phyloP scores from a whole-genome alignment of 2,888 invertebrate species.

The Coleophora flavipennella region DNA sequence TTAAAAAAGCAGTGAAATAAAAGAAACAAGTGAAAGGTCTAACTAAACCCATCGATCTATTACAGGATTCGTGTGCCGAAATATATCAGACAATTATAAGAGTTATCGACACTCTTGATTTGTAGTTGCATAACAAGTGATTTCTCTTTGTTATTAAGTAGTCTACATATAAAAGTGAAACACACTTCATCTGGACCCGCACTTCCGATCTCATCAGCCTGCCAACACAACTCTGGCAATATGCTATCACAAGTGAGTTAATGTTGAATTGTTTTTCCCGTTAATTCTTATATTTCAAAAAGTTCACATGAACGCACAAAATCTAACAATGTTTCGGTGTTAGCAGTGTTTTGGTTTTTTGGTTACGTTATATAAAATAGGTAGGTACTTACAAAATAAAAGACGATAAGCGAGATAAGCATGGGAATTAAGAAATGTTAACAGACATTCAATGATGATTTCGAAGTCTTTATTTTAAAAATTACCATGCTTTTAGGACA shows the following conservation, averaged over 20 bases:
- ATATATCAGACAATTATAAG: slow-evolving; percentile 18
- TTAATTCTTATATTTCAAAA: no score
- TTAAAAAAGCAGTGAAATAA: slow-evolving; percentile 9
- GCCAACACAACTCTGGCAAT: slow-evolving; percentile 15
- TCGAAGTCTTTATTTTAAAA: no score
- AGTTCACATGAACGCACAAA: no score
- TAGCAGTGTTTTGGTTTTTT: no score
- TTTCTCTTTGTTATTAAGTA: slow-evolving; percentile 30
- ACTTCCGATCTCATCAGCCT: slow-evolving; percentile 23
- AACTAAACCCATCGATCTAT: slow-evolving; percentile 19
- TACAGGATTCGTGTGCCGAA: slow-evolving; percentile 23
- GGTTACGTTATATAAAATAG: no score
- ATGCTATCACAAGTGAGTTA: slow-evolving; percentile 31
- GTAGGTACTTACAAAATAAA: no score
- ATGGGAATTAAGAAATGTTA: no score
- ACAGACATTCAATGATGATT: no score
- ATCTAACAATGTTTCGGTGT: no score
- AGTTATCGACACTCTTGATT: slow-evolving; percentile 9
- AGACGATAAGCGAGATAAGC: no score
- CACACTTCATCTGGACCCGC: slow-evolving; percentile 22
- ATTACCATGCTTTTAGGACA: no score
- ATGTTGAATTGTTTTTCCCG: neutral
- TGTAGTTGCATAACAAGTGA: slow-evolving; percentile 29
- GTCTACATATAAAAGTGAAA: slow-evolving; percentile 29
- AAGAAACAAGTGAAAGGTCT: slow-evolving; percentile 28